Base-by-base conservation (phyloP, 2,113 vertebrate genomes). In the Climacteris rufus region DNA sequence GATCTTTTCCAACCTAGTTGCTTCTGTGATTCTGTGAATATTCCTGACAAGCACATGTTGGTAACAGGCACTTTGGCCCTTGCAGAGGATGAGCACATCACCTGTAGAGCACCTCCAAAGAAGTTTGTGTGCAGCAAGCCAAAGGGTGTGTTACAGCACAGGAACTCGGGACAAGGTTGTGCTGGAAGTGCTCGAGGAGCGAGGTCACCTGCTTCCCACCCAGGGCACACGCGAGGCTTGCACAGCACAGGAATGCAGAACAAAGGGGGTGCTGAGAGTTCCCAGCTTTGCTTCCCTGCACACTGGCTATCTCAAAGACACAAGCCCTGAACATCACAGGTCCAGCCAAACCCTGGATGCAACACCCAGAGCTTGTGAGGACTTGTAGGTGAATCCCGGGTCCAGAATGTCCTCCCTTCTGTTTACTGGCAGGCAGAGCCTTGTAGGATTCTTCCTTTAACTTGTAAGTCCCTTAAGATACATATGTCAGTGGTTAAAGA, bases 151-250 rank as follows among this genome's bases (percentile, higher is more conserved):
- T 60, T 59, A 69, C 31, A 27, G 42, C 70, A 45, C 12, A 76
- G 59, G 15, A 47, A 33, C 37, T 86, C 20, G 47, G 0, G 0
- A 18, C 2, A 2, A 21, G 39, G 47, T 18, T 61, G 27, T 39
- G 60, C 54, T 78, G 77, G 19, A 37, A 8, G 9, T 12, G 42
- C 10, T 5, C 1, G 31, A 69, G 28, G 27, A 74, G 35, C 1
- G 1, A 53, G 47, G 24, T 10, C 75, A 40, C 44, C 33, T 75
- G 15, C 37, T 28, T 64, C 50, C 11, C 44, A 4, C 17, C 9
- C 35, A 5, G 47, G 37, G 22, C 4, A 1, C 30, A 20, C 5
- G 0, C 5, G 3, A 10, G 12, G n/a, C 33, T 57, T 37, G 56
- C 35, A 5, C 28, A 16, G 66, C 33, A 28, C 21, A 13, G 1